phyloP scores from a whole-genome alignment of 2,113 vertebrate species.

The Aleadryas rufinucha region DNA sequence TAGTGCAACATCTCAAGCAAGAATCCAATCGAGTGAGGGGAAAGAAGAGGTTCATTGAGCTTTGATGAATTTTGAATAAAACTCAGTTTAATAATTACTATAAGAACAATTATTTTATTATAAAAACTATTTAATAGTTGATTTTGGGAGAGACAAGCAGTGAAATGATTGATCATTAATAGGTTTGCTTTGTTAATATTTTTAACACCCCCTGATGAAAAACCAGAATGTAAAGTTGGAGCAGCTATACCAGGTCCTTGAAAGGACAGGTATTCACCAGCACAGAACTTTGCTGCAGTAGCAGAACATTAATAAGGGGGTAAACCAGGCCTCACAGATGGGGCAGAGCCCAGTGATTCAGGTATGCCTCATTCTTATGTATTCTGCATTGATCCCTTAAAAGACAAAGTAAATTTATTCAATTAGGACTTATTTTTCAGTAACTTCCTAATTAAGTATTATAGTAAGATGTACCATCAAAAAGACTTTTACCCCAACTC shows the following conservation, averaged over 20 bases:
- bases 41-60: not conserved
- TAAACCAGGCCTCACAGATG: not conserved
- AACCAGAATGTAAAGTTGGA: not conserved
- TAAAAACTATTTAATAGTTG: not conserved
- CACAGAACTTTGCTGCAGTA: not conserved
- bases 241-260: not conserved
- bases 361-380: not conserved
- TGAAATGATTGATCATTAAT: not conserved
- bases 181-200: not conserved
- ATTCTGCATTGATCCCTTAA: not conserved
- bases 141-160: not conserved
- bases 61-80: not conserved
- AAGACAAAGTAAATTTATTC: not conserved
- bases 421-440: not conserved
- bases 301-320: not conserved
- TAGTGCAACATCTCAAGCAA: not conserved
- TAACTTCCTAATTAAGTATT: not conserved
- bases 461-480: not conserved
- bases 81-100: not conserved
- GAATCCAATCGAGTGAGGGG: not conserved
- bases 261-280: not conserved
- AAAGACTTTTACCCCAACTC: not conserved
- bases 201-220: not conserved
- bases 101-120: not conserved
- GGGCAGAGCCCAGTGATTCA: not conserved